phyloP scores from a whole-genome alignment of 2,888 invertebrate species.

The Agrochola lota region DNA sequence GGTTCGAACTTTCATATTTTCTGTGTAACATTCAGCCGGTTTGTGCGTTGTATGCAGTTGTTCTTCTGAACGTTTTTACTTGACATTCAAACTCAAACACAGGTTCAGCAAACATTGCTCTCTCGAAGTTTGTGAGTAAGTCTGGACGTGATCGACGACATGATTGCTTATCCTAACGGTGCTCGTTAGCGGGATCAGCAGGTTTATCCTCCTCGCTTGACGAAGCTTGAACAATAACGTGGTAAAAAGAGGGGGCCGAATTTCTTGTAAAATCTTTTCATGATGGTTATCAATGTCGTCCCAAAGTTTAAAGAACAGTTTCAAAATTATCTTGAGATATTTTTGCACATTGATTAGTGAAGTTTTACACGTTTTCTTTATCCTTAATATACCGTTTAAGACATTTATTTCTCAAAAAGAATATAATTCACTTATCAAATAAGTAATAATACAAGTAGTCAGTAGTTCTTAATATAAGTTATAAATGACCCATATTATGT shows the following conservation, averaged over 20 bases:
- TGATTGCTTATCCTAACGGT: constrained; percentile 49
- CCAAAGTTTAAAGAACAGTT: neutral
- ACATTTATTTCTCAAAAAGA: too few species aligned
- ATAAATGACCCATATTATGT: neutral
- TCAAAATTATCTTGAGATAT: neutral
- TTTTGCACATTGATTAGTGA: neutral
- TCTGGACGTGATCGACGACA: constrained; percentile 49
- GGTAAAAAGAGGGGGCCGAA: neutral
- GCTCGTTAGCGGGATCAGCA: constrained; percentile 37
- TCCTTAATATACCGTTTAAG: too few species aligned
- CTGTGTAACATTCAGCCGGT: neutral
- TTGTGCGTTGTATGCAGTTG: neutral
- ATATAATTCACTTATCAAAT: too few species aligned
- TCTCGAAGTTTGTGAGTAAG: constrained; percentile 18
- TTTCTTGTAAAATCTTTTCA: neutral
- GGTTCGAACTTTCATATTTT: neutral
- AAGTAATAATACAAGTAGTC: too few species aligned
- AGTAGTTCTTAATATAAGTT: too few species aligned
- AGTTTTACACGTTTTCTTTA: neutral
- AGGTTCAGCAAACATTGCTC: constrained; percentile 40
- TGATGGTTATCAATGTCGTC: neutral
- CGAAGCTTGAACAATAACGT: neutral
- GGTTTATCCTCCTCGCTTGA: neutral
- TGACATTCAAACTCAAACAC: constrained; percentile 41
- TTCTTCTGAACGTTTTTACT: neutral